These are phyloP conservation scores for Parauchenoglanis ngamensis DNA, from an alignment of 2,797 vertebrate genomes.

Conservation along the genomic window DNA sequence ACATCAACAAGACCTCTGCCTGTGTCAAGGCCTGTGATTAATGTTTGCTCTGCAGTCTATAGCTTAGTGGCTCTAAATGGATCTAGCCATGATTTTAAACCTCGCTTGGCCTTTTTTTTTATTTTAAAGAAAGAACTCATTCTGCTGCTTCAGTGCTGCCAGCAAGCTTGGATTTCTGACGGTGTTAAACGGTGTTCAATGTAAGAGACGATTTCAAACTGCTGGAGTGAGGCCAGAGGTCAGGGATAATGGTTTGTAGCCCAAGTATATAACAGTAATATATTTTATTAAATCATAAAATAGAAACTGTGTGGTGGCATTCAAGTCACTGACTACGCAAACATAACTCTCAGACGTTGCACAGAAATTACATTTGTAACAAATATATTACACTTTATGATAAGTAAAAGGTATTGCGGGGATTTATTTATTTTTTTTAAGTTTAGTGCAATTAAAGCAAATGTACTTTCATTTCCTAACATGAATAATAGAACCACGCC, in stretches of 20 bases:
- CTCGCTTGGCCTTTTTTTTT: constrained; percentile 56
- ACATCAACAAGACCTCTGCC: constrained; percentile 72
- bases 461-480: neutral
- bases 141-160: constrained; percentile 62
- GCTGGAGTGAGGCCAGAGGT: neutral
- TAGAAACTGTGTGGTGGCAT: too few species aligned
- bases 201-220: neutral
- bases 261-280: neutral
- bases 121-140: constrained; percentile 64
- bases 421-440: too few species aligned
- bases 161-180: constrained; percentile 69
- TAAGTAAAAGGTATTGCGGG: neutral
- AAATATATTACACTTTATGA: neutral
- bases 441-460: neutral
- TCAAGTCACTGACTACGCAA: neutral
- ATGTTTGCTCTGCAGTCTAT: constrained; percentile 54
- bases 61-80: constrained; percentile 67
- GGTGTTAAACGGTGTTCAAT: constrained; percentile 39
- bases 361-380: neutral
- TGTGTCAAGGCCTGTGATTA: constrained; percentile 71
- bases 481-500: neutral
- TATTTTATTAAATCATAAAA: too few species aligned
- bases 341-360: neutral
- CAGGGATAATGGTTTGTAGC: neutral
- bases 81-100: constrained; percentile 68